Percentiles rank a stretch among this genome's conserved stretches.
These are phyloP conservation scores for Archaeoteleia sp. DNA, from an alignment of 2,888 invertebrate species.

Conservation along the genomic window DNA sequence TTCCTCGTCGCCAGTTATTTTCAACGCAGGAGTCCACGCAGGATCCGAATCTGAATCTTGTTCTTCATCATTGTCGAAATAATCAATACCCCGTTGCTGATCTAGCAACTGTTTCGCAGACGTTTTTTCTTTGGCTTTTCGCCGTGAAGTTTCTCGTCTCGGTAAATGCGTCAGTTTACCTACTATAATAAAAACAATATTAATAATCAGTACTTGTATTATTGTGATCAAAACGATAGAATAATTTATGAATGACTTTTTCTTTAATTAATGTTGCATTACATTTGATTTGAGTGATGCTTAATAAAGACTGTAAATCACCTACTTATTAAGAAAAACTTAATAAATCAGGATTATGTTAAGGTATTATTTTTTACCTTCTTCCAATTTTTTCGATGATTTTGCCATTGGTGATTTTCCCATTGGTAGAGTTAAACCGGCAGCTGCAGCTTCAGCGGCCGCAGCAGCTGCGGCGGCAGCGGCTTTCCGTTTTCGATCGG, in stretches of 20 bases:
- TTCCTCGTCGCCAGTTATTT: conserved; percentile 73
- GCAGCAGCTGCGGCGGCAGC: conserved; percentile 69
- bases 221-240: too few relatives aligned
- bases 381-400: conserved; percentile 78
- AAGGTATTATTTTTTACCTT: conserved; percentile 19
- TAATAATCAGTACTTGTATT: conserved; percentile 1
- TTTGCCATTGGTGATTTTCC: conserved; percentile 51
- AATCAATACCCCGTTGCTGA: conserved; percentile 66
- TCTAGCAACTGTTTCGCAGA: conserved; percentile 77
- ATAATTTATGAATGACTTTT: too few relatives aligned
- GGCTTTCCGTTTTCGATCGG: conserved; percentile 74
- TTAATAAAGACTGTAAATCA: too few relatives aligned
- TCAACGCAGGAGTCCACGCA: conserved; percentile 84
- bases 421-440: too few relatives aligned
- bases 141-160: conserved; percentile 79
- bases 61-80: conserved; percentile 77
- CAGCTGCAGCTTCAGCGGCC: conserved; percentile 59
- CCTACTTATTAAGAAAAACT: too few relatives aligned
- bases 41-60: conserved; percentile 83
- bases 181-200: conserved; percentile 1
- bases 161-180: conserved; percentile 68
- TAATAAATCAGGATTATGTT: too few relatives aligned
- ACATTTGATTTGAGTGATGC: too few relatives aligned
- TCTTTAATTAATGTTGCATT: too few relatives aligned
- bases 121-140: conserved; percentile 83